These are phyloP conservation scores for Channallabes apus DNA, from an alignment of 2,797 vertebrate species.

Conservation along the genomic window DNA sequence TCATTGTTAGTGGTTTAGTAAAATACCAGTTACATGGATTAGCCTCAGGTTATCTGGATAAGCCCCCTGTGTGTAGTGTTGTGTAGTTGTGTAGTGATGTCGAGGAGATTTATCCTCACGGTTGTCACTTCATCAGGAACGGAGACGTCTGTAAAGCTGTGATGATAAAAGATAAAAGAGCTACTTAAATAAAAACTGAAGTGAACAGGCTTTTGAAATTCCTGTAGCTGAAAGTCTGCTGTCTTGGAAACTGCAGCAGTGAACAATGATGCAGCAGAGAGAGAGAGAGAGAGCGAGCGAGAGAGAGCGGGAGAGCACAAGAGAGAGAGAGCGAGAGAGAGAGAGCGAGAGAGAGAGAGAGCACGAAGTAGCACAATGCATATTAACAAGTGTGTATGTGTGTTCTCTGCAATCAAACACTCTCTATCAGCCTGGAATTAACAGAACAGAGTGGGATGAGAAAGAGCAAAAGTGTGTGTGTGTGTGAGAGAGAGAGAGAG, in stretches of 20 bases:
- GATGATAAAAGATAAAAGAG: background rate
- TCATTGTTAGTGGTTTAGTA: background rate
- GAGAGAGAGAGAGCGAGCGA: too few relatives aligned
- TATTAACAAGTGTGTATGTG: background rate
- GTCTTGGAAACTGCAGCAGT: background rate
- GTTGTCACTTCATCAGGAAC: background rate
- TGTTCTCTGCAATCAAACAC: constrained; percentile 3
- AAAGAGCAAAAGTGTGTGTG: background rate
- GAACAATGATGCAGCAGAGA: background rate
- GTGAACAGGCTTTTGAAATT: background rate
- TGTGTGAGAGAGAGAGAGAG: background rate
- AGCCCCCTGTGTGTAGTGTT: background rate
- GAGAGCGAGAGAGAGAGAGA: background rate
- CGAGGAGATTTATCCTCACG: background rate
- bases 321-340: too few relatives aligned
- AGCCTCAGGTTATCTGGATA: background rate
- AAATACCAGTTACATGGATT: background rate
- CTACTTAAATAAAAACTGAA: background rate
- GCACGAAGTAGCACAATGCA: constrained; percentile 34
- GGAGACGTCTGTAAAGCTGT: background rate
- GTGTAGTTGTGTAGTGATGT: background rate
- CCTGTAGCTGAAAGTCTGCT: background rate
- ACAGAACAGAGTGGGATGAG: constrained; percentile 2
- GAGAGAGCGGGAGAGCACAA: too few relatives aligned
- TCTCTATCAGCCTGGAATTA: background rate